Conservation (phyloP, 2,113 vertebrate genomes). For the Myiagra hebetior region DNA sequence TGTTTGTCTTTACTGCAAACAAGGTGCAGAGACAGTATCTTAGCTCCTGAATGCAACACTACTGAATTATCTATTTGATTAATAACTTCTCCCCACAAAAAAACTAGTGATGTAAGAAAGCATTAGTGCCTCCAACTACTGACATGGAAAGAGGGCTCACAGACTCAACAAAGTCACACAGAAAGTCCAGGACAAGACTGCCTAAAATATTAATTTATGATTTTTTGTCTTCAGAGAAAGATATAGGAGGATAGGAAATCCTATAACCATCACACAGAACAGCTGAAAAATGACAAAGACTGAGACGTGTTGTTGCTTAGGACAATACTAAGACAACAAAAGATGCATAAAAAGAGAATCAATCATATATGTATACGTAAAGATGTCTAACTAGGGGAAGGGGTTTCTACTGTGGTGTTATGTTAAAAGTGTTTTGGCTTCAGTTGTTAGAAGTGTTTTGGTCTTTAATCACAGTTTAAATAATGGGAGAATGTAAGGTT, state of each 20-base stretch:
- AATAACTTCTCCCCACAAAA: background rate
- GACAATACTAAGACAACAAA: background rate
- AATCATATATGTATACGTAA: background rate
- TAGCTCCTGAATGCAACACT: background rate
- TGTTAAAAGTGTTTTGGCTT: no score
- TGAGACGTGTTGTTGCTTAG: background rate
- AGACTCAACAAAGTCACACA: background rate
- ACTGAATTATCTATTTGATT: background rate
- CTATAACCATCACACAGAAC: background rate
- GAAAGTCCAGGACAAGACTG: background rate
- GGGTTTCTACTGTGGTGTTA: background rate
- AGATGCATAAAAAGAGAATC: background rate
- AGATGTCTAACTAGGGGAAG: background rate
- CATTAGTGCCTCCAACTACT: background rate
- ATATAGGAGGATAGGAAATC: background rate
- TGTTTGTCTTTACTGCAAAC: background rate
- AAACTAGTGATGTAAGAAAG: background rate
- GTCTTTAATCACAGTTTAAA: no score
- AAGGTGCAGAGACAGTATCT: background rate
- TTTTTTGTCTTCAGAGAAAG: background rate
- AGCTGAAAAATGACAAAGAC: background rate
- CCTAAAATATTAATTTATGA: background rate
- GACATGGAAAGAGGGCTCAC: background rate
- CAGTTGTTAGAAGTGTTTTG: no score
- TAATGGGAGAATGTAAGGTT: no score